Percentiles rank a stretch among this genome's conserved stretches.
Evolutionary conservation across 2,113 vertebrate species (phyloP).

Genomic region (Paradoxurus hermaphroditus): DNA sequence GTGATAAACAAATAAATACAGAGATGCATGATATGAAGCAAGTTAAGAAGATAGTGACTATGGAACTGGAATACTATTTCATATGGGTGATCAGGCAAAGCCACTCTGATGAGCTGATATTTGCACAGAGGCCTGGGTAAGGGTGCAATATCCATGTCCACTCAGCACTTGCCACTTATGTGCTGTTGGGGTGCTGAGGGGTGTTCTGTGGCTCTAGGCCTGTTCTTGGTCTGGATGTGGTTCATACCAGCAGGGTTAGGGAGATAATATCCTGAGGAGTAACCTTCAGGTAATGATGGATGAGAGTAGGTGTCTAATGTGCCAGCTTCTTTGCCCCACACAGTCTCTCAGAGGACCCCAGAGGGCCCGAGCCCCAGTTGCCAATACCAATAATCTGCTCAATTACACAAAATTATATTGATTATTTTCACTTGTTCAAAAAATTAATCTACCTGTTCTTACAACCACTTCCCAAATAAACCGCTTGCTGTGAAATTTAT

Average conservation of each 20-base stretch:
- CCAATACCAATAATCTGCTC: background rate
- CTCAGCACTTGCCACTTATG: background rate
- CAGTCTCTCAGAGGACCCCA: background rate
- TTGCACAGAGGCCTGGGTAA: background rate
- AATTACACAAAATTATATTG: background rate
- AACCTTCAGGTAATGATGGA: background rate
- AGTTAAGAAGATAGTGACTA: background rate
- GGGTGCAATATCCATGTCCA: accelerated
- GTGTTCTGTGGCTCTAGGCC: background rate
- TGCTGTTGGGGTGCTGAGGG: no score
- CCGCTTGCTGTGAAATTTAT: background rate
- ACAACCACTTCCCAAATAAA: background rate
- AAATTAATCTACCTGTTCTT: background rate
- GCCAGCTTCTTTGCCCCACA: background rate
- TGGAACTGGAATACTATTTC: background rate
- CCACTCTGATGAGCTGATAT: background rate
- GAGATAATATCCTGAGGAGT: background rate
- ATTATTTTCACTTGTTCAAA: background rate
- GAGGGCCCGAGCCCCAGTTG: background rate
- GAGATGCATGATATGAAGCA: background rate
- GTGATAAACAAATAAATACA: background rate
- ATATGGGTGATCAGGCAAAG: background rate
- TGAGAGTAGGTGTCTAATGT: background rate
- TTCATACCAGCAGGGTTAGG: background rate
- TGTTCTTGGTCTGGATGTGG: background rate